phyloP scores from a whole-genome alignment of 2,797 vertebrate species.

The Enteromius afrohamiltoni region DNA sequence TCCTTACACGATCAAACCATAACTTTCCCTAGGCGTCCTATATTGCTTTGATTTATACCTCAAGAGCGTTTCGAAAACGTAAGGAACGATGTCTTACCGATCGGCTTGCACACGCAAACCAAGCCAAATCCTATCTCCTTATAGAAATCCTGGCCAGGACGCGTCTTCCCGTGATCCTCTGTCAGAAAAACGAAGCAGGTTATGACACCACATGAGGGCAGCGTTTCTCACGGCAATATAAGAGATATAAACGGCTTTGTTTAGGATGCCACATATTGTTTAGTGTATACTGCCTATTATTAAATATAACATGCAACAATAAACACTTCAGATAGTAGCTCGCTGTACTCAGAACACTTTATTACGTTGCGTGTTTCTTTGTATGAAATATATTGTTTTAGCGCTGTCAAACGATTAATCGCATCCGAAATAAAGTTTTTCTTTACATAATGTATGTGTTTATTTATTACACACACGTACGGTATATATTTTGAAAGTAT shows the following conservation, averaged over 20 bases:
- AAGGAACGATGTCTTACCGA: too few species aligned
- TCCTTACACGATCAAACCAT: background rate
- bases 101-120: too few species aligned
- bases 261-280: background rate
- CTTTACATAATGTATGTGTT: too few species aligned
- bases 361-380: background rate
- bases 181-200: background rate
- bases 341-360: background rate
- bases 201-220: conserved; percentile 34
- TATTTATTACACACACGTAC: too few species aligned
- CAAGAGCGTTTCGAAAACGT: too few species aligned
- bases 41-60: too few species aligned
- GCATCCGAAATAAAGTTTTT: too few species aligned
- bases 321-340: background rate
- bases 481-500: too few species aligned
- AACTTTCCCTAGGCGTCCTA: background rate
- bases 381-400: background rate
- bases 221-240: background rate
- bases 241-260: background rate
- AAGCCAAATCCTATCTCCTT: too few species aligned
- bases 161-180: background rate
- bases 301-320: background rate
- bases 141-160: too few species aligned
- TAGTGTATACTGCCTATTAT: background rate
- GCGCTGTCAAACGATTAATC: too few species aligned